Percentiles rank a stretch among this genome's conserved stretches.
Conservation (phyloP, 2,888 invertebrate genomes). For the Loripinus fragilis region DNA sequence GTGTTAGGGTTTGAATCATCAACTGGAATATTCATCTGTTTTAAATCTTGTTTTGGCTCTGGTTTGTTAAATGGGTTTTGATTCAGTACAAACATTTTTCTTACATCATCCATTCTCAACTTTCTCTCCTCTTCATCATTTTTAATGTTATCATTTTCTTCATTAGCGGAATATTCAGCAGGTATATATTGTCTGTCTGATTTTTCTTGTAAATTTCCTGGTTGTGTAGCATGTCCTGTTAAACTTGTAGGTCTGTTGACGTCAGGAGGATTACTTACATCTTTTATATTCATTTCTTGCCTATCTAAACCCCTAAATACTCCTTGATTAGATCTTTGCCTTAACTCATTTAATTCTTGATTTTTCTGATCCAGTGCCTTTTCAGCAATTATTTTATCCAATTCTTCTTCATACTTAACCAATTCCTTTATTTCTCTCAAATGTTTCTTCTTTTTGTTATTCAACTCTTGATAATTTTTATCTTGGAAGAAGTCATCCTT, state of each 20-base stretch:
- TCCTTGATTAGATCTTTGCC: neutral
- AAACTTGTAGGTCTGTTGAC: no score
- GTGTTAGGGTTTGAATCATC: neutral
- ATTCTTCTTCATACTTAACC: slow-evolving; percentile 57
- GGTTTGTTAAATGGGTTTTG: slow-evolving; percentile 32
- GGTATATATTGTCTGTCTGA: slow-evolving; percentile 7
- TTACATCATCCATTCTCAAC: slow-evolving; percentile 10
- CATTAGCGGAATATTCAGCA: neutral
- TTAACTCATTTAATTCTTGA: slow-evolving; percentile 26
- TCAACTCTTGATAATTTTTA: slow-evolving; percentile 61
- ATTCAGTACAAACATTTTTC: slow-evolving; percentile 44
- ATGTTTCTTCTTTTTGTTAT: slow-evolving; percentile 64
- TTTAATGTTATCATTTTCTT: slow-evolving; percentile 15
- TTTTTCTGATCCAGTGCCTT: slow-evolving; percentile 20
- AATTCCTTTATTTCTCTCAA: slow-evolving; percentile 65
- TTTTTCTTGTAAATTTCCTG: neutral
- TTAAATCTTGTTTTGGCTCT: neutral
- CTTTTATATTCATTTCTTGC: neutral
- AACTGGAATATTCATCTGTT: slow-evolving; percentile 11
- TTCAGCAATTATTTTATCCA: slow-evolving; percentile 45
- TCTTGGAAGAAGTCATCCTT: slow-evolving; percentile 68
- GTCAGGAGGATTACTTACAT: neutral
- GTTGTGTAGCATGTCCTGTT: neutral
- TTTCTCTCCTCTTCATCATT: slow-evolving; percentile 22
- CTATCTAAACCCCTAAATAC: neutral